These are phyloP conservation scores for Chalcis sispes DNA, from an alignment of 2,888 invertebrate species.

Conservation along the genomic window DNA sequence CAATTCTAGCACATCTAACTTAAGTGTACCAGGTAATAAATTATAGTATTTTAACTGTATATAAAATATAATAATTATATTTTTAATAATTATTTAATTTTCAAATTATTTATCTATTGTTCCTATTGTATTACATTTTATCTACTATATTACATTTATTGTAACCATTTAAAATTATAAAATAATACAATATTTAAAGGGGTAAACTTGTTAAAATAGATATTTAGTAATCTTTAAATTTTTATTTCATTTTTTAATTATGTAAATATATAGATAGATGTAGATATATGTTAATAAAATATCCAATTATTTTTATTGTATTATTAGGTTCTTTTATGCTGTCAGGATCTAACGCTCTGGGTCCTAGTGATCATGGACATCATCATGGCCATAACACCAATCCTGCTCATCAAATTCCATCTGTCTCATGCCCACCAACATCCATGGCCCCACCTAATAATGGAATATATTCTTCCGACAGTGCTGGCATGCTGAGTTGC, in stretches of 20 bases:
- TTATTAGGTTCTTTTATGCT: slow-evolving; percentile 65
- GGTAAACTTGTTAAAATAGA: no score
- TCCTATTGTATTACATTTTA: no score
- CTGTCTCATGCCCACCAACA: slow-evolving; percentile 62
- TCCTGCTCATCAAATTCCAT: slow-evolving; percentile 58
- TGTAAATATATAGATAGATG: background rate
- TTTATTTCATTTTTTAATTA: background rate
- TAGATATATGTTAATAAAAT: background rate
- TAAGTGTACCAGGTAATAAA: slow-evolving; percentile 65
- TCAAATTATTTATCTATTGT: no score
- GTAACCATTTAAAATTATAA: no score
- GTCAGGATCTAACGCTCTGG: slow-evolving; percentile 61
- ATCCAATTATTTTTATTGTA: slow-evolving; percentile 13
- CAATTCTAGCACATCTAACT: slow-evolving; percentile 63
- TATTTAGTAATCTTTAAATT: no score
- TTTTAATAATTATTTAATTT: background rate
- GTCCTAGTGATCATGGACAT: slow-evolving; percentile 61
- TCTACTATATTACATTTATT: no score
- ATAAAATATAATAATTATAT: background rate
- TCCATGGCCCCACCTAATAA: slow-evolving; percentile 65
- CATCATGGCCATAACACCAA: slow-evolving; percentile 45
- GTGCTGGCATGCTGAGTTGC: slow-evolving; percentile 68
- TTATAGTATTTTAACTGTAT: background rate
- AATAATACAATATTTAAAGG: no score
- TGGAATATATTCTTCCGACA: slow-evolving; percentile 67